phyloP scores from a whole-genome alignment of 2,888 invertebrate species.

The Aleiodes alternator region DNA sequence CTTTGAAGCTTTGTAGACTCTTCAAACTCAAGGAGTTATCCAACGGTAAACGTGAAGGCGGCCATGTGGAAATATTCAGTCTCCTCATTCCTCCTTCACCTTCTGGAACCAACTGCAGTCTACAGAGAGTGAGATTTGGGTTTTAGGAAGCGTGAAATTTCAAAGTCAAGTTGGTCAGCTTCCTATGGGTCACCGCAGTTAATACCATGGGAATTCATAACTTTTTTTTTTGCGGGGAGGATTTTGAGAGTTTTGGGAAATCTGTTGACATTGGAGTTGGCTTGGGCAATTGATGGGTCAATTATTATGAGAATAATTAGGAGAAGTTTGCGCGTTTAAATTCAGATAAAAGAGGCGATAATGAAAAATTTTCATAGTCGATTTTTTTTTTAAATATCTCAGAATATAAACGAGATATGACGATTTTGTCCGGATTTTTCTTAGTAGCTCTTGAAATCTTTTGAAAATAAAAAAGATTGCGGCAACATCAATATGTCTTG shows the following conservation, averaged over 20 bases:
- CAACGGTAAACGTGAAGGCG: constrained; percentile 27
- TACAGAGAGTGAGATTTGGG: not conserved
- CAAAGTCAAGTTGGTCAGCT: constrained; percentile 22
- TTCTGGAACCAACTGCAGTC: too few relatives aligned
- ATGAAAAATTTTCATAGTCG: too few relatives aligned
- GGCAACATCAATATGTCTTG: too few relatives aligned
- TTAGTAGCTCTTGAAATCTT: too few relatives aligned
- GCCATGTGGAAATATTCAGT: constrained; percentile 24
- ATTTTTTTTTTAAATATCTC: too few relatives aligned
- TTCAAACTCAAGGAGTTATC: constrained; percentile 30
- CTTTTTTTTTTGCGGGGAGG: not conserved
- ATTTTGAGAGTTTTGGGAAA: not conserved
- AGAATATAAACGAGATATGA: too few relatives aligned
- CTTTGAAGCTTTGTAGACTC: constrained; percentile 32
- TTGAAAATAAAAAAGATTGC: too few relatives aligned
- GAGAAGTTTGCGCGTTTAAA: too few relatives aligned
- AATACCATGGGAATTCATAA: constrained; percentile 18
- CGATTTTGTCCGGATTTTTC: too few relatives aligned
- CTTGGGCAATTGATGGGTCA: too few relatives aligned
- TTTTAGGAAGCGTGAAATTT: constrained; percentile 23
- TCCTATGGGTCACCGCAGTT: constrained; percentile 29
- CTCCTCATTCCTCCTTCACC: not conserved
- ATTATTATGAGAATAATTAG: too few relatives aligned
- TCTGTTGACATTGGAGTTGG: not conserved
- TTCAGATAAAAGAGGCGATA: too few relatives aligned